Evolutionary conservation across 1,140 invertebrate species (phyloP).

Genomic region (Aleiodes sp.): DNA sequence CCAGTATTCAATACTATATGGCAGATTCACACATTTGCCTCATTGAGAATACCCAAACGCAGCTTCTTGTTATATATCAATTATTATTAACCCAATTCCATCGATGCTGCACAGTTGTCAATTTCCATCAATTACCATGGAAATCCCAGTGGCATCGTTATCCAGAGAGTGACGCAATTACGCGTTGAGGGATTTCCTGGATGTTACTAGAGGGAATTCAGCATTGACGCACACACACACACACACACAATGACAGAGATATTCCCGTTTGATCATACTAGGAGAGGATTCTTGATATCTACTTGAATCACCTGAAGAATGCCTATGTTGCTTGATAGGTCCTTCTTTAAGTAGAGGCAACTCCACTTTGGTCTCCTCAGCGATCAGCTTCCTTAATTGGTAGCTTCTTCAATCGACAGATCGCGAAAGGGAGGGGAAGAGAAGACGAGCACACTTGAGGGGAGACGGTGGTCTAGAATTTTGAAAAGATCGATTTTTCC

Average conservation of each 20-base stretch:
- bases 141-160: background rate
- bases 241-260: background rate
- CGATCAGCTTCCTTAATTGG: background rate
- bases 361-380: background rate
- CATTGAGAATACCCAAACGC: too few species aligned
- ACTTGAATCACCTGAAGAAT: slow-evolving; percentile 14
- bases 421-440: too few species aligned
- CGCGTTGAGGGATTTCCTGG: background rate
- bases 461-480: too few species aligned
- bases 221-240: too few species aligned
- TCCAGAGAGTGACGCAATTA: slow-evolving; percentile 15
- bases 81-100: slow-evolving; percentile 4
- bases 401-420: background rate
- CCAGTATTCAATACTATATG: too few species aligned
- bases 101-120: background rate
- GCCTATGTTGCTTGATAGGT: background rate
- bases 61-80: background rate
- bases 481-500: too few species aligned
- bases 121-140: background rate
- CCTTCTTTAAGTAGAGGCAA: background rate
- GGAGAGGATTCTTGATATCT: slow-evolving; percentile 1
- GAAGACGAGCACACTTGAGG: too few species aligned
- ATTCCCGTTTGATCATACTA: background rate
- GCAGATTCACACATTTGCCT: too few species aligned
- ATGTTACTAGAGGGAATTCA: background rate